Evolutionary conservation across 2,888 invertebrate genomes (phyloP).

Genomic region (Mythimna impura): DNA sequence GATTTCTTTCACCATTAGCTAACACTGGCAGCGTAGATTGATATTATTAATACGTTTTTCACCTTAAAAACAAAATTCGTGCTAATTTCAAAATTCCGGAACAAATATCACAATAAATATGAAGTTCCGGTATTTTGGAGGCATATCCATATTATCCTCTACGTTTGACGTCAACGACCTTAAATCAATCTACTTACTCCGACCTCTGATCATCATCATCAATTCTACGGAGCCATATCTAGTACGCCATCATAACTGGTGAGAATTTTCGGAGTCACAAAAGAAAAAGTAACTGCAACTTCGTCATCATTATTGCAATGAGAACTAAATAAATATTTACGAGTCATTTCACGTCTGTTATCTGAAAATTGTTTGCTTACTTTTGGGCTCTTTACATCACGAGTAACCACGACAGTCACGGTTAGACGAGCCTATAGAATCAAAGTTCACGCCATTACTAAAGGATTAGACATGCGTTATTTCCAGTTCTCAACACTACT

Average conservation of each 20-base stretch:
- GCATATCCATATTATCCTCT: too few species aligned
- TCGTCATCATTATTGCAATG: constrained; percentile 9
- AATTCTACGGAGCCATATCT: not conserved
- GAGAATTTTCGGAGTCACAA: not conserved
- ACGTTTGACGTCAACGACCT: too few species aligned
- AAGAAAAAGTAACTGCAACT: constrained; percentile 15
- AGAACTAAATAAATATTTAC: constrained; percentile 34
- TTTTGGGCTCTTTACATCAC: constrained; percentile 20
- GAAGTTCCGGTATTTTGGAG: too few species aligned
- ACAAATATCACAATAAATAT: too few species aligned
- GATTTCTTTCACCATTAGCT: too few species aligned
- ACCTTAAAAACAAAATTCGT: too few species aligned
- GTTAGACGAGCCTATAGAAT: constrained; percentile 37
- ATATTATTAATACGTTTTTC: too few species aligned
- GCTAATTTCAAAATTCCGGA: too few species aligned
- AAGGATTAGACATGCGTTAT: constrained; percentile 44
- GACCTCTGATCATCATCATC: too few species aligned
- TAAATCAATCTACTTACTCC: too few species aligned
- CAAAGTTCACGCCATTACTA: constrained; percentile 33
- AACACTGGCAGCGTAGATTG: too few species aligned
- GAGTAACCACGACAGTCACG: constrained; percentile 28
- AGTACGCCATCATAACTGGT: not conserved
- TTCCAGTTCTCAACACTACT: constrained; percentile 40
- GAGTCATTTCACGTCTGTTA: constrained; percentile 37
- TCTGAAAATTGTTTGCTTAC: constrained; percentile 29